Conservation (phyloP, 1,140 invertebrate genomes). For the Brachionus koreanus region DNA sequence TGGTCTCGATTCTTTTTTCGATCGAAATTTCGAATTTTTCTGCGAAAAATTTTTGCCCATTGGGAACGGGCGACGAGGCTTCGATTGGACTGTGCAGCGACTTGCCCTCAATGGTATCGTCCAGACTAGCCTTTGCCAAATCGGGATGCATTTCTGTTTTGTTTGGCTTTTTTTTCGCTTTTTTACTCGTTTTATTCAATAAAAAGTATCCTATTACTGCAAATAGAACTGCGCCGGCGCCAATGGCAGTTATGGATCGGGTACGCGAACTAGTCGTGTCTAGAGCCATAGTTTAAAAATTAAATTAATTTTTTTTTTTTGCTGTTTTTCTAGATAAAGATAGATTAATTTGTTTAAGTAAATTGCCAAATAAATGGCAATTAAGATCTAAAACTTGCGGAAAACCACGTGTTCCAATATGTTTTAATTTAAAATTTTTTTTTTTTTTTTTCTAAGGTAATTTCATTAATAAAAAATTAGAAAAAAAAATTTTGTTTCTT, state of each 20-base stretch:
- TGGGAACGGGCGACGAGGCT: neutral
- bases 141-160: neutral
- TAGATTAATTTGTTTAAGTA: neutral
- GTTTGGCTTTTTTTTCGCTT: neutral
- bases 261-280: conserved; percentile 37
- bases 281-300: conserved; percentile 44
- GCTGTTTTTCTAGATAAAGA: neutral
- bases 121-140: neutral
- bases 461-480: neutral
- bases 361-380: neutral
- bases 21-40: neutral
- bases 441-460: neutral
- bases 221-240: conserved; percentile 35
- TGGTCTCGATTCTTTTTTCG: neutral
- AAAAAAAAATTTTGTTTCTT: neutral
- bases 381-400: neutral
- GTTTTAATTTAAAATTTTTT: no score
- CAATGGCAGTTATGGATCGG: conserved; percentile 28
- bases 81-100: neutral
- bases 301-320: neutral
- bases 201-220: conserved; percentile 33
- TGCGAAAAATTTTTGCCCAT: neutral
- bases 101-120: neutral
- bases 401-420: neutral
- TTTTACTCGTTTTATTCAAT: neutral